A percentile compares a stretch with the other conserved stretches of the same genome.
phyloP scores from a whole-genome alignment of 2,888 invertebrate genomes.

The Brenthis hecate region DNA sequence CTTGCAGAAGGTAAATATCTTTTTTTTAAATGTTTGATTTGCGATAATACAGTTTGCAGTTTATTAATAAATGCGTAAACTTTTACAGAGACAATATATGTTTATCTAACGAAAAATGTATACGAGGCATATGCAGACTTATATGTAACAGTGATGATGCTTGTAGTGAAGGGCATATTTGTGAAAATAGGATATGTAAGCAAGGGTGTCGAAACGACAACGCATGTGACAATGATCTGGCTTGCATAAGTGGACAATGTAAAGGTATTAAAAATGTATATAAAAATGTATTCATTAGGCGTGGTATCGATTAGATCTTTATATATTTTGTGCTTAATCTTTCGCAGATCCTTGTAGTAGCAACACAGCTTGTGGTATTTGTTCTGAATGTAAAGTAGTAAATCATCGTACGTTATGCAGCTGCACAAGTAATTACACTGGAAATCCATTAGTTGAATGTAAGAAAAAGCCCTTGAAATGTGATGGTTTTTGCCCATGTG shows the following conservation, averaged over 20 bases:
- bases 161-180: constrained; percentile 91
- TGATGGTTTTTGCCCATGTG: constrained; percentile 90
- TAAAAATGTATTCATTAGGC: neutral
- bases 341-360: constrained; percentile 89
- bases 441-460: constrained; percentile 91
- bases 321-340: constrained; percentile 13
- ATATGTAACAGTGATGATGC: constrained; percentile 93
- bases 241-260: constrained; percentile 92
- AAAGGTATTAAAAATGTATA: constrained; percentile 77
- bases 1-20: constrained; percentile 86
- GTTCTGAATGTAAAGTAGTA: constrained; percentile 90
- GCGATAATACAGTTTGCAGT: neutral
- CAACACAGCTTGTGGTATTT: constrained; percentile 89
- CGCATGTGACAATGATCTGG: constrained; percentile 87
- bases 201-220: constrained; percentile 93
- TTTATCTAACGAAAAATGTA: constrained; percentile 92
- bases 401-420: constrained; percentile 94
- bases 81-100: constrained; percentile 88
- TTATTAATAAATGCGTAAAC: neutral
- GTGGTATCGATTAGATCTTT: neutral
- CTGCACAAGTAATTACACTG: constrained; percentile 90
- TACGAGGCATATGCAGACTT: constrained; percentile 90
- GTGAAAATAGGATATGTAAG: constrained; percentile 92
- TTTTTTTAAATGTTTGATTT: constrained; percentile 13
- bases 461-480: constrained; percentile 87